Base-by-base conservation (phyloP, 1,140 invertebrate species). In the Nasonia longicornis region DNA sequence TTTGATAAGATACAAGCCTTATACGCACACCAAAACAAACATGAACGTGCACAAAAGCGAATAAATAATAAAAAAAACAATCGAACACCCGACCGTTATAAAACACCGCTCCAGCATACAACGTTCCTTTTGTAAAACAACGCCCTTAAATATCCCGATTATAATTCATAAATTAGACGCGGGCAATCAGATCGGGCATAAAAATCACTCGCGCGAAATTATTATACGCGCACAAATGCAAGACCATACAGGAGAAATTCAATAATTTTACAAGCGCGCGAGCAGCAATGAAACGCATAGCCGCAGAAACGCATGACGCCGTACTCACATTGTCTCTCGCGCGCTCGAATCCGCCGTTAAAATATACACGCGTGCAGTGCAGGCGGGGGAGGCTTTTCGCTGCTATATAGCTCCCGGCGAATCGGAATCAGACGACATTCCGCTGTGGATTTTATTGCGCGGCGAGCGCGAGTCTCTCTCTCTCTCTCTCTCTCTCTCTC, bases 381-480 rank as follows among this genome's bases (percentile, higher is more conserved):
- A 26, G 0, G 16, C 10, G 12, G n/a, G 31, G 31, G n/a, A 20
- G 11, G 48, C 42, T 16, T 48, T 38, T 74, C 12, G 38, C 45
- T 16, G 11, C n/a, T 11, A 3, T 22, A 38, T 52, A 35, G 45
- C 69, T 72, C 78, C 58, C 71, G 71, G 45, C 48, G 67, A 77
- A 83, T 82, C 81, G 80, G 77, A 80, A 78, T 45, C 72, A 67
- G 70, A 79, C 76, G 58, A 45, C 42, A 79, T 79, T 82, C 48
- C 26, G 66, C 22, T 2, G 26, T 52, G 63, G 58, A 75, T 48
- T 76, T 80, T 80, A 80, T 80, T 69, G 72, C 72, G 16, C 45
- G 7, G n/a, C 35, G 63, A 42, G 22, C 38, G n/a, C 71, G n/a
- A 77, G 26, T 35, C 31, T 35, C 31, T 35, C 31, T 35, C 31